phyloP scores from a whole-genome alignment of 2,797 vertebrate genomes.

The Pipistrellus pygmaeus region DNA sequence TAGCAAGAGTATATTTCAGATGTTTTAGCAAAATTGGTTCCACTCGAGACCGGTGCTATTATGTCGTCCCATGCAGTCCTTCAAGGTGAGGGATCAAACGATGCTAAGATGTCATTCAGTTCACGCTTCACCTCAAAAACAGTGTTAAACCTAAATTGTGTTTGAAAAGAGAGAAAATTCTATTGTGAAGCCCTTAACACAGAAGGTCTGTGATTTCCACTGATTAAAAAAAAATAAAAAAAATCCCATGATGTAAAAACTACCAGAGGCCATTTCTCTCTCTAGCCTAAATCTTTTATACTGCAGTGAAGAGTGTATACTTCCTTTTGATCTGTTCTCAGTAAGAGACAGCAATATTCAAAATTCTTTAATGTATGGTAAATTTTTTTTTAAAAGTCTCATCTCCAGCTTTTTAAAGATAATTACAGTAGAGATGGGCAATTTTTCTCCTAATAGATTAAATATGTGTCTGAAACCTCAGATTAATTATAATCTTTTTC shows the following conservation, averaged over 20 bases:
- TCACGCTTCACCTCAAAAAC: slow-evolving; percentile 56
- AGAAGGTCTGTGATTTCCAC: slow-evolving; percentile 47
- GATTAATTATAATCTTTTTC: slow-evolving; percentile 79
- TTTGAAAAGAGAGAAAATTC: slow-evolving; percentile 76
- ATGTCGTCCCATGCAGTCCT: neutral
- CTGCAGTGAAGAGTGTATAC: neutral
- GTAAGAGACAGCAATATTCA: slow-evolving; percentile 31
- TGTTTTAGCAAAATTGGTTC: slow-evolving; percentile 61
- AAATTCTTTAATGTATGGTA: slow-evolving; percentile 53
- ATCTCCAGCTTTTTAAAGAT: slow-evolving; percentile 66
- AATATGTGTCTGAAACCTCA: slow-evolving; percentile 77
- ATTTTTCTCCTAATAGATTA: slow-evolving; percentile 78
- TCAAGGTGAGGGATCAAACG: slow-evolving; percentile 52
- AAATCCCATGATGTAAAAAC: slow-evolving; percentile 38
- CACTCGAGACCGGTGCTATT: slow-evolving; percentile 8
- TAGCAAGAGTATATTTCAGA: slow-evolving; percentile 59
- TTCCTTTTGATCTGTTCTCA: neutral
- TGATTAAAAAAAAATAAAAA: slow-evolving; percentile 51
- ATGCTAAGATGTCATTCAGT: slow-evolving; percentile 24
- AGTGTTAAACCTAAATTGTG: slow-evolving; percentile 62
- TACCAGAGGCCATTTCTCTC: neutral
- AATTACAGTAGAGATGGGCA: slow-evolving; percentile 72
- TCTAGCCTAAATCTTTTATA: neutral
- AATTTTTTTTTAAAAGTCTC: slow-evolving; percentile 48
- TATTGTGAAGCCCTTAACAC: slow-evolving; percentile 56